Base-by-base conservation (phyloP, 2,888 invertebrate species). In the Drosophila paranaensis region DNA sequence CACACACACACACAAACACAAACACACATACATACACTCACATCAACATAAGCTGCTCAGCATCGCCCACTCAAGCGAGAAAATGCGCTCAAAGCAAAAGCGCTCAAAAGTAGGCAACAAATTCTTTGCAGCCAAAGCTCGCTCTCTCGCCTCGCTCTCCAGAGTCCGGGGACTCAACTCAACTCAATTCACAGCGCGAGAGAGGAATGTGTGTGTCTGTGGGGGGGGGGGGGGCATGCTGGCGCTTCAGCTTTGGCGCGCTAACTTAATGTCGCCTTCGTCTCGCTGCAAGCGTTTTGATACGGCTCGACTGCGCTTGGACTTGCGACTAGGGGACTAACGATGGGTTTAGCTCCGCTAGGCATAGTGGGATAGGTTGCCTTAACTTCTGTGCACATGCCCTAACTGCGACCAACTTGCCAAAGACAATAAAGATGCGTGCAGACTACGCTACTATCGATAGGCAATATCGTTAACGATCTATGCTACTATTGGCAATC, bases 51-150 rank as follows among this genome's bases (percentile, higher is more conserved):
- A 33, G 33, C 33, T 20, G 20, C 20, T 20, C 20, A 20, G 20
- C 20, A 20, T 20, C 8, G 8, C 16, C 35, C 35, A 55, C 62
- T 56, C 77, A 43, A 57, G 51, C 27, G 20, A 11, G 3, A 14
- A 42, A 27, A 46, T 43, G 27, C 61, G 37, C 70, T 70, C 69
- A 70, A 53, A 54, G n/a, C 8, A 14, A 51, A 51, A 33, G 9
- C 62, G 56, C 75, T 76, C 75, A 68, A 74, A 62, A 27, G 58
- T 72, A 66, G 66, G 58, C 74, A 65, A 57, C 66, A 14, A 30
- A 51, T 60, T 57, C 55, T 70, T 69, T 72, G 72, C 76, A 75
- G 71, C 30, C 42, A 77, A 71, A 74, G 72, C 77, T 74, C 50
- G 33, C 33, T 6, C 33, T 16, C 45, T 46, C 60, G 14, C 70